Base-by-base conservation (phyloP, 2,888 invertebrate genomes). In the Nephrocerus scutellatus region DNA sequence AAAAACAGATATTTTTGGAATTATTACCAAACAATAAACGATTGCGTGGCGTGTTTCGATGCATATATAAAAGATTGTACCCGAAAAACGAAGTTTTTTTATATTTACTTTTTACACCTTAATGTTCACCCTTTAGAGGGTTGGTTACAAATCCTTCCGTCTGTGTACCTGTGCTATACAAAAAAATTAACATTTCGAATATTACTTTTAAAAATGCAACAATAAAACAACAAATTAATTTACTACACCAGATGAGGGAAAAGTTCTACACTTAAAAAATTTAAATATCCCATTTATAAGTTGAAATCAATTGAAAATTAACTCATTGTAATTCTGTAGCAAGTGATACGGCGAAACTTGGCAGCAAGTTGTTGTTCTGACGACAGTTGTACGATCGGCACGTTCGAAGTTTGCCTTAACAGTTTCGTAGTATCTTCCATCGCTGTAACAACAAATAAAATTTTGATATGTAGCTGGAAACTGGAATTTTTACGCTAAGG, bases 351-450 rank as follows among this genome's bases (percentile, higher is more conserved):
- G 86, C 29, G 93, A 91, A 8, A 96, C 95, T 46, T 86, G 76
- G 66, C 95, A 97, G 71, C 91, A 96, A 46, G 93, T 97, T 4
- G 92, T 88, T 3, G 97, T 95, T 40, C 98, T 75, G 0, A 99
- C 97, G 8, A 98, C 96, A 0, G 96, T 96, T 52, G 81, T 80
- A 50, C 98, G 79, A 70, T 97, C 98, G 2, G 98, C 97, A 56
- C 98, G 78, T 70, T 98, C 97, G 68, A 97, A 99, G 72, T 99
- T 99, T 0, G 97, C 97, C 68, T 97, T 95, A 22, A 96, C 96
- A 52, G 97, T 86, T 71, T 98, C 98, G 66, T 96, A 99, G 70
- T 99, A 99, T 43, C 97, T 86, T 2, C 98, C 98, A 66, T 99
- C 98, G 61, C 95, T 90, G 70, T 31, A 72, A 72, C 13, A 8